Evolutionary conservation across 2,888 invertebrate genomes (phyloP).

Genomic region (Phytoseiulus persimilis): DNA sequence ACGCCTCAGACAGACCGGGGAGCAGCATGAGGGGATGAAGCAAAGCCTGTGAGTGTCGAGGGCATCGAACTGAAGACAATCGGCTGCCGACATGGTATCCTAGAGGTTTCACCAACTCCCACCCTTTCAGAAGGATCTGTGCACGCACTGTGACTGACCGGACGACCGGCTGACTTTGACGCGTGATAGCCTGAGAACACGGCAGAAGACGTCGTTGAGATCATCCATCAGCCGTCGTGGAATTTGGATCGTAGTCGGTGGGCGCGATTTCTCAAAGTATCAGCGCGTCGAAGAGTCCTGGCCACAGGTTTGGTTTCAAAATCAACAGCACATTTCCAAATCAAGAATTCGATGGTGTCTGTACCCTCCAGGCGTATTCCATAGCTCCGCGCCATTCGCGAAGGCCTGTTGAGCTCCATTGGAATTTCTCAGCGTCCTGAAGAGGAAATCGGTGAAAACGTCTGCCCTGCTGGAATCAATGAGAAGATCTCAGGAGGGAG

Average conservation of each 20-base stretch:
- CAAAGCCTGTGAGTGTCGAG: background rate
- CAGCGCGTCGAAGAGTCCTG: background rate
- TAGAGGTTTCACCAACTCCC: background rate
- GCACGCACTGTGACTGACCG: conserved; percentile 5
- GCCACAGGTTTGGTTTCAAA: background rate
- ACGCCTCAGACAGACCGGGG: background rate
- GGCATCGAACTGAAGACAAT: background rate
- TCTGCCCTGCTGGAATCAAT: background rate
- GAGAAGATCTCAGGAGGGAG: background rate
- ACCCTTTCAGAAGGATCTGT: background rate
- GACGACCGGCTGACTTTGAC: background rate
- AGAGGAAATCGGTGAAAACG: background rate
- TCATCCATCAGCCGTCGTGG: background rate
- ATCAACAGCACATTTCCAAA: background rate
- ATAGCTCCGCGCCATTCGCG: background rate
- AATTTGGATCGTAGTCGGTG: background rate
- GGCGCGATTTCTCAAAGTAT: background rate
- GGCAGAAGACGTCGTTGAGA: background rate
- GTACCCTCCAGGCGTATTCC: background rate
- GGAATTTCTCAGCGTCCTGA: background rate
- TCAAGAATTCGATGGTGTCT: background rate
- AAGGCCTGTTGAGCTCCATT: background rate
- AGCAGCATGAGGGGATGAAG: background rate
- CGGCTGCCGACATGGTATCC: background rate
- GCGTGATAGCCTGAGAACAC: background rate